These are phyloP conservation scores for Eubucco bourcierii DNA, from an alignment of 2,113 vertebrate species.

Conservation along the genomic window DNA sequence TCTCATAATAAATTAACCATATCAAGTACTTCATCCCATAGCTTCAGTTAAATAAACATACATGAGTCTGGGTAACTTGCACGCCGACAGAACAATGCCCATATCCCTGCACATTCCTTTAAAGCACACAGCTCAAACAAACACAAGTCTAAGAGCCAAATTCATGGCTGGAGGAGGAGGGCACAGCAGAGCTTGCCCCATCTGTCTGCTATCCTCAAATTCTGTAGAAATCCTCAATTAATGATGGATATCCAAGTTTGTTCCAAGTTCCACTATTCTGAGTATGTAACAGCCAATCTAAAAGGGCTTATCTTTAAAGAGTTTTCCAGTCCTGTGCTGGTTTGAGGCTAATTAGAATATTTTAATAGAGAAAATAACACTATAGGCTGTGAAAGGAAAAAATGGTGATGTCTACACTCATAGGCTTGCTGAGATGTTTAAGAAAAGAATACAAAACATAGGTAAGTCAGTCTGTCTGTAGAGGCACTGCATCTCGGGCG, in stretches of 20 bases:
- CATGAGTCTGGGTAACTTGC: neutral
- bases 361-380: no score
- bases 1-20: conserved; percentile 54
- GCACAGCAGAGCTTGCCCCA: neutral
- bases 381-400: no score
- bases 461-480: no score
- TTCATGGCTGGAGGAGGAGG: neutral
- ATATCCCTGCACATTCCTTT: neutral
- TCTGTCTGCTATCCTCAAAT: neutral
- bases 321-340: neutral
- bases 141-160: neutral
- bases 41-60: conserved; percentile 48
- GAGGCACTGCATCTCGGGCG: no score
- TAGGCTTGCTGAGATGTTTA: no score
- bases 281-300: neutral
- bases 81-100: conserved; percentile 29
- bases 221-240: neutral
- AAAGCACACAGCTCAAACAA: neutral
- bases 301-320: conserved; percentile 2
- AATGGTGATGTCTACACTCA: no score
- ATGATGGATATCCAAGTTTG: neutral
- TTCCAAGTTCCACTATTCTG: neutral
- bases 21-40: conserved; percentile 25
- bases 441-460: no score
- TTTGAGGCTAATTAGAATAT: no score